Conservation (phyloP, 2,797 vertebrate species). For the Onychomys leucogaster region DNA sequence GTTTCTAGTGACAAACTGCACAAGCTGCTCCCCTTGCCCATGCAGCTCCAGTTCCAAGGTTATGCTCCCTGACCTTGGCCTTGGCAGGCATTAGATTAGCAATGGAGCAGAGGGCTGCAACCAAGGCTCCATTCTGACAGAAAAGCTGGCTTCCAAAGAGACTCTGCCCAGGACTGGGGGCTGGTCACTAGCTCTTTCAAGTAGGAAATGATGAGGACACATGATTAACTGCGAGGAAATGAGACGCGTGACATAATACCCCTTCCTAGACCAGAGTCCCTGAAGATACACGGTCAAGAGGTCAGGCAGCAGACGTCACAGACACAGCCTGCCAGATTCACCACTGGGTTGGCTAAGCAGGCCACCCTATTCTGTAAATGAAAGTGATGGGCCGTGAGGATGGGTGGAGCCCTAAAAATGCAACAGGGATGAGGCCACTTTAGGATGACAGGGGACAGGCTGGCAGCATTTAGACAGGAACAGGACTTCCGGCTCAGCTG, state of each 20-base stretch:
- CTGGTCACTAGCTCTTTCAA: neutral
- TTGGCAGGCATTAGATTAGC: neutral
- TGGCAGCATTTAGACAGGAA: constrained; percentile 64
- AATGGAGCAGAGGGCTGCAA: neutral
- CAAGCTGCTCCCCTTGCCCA: neutral
- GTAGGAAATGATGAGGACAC: constrained; percentile 56
- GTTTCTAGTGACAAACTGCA: fast-evolving
- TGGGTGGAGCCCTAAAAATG: neutral
- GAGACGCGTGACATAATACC: neutral
- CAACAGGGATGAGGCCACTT: neutral
- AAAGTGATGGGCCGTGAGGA: neutral
- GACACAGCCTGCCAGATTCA: neutral
- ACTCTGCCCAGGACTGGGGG: constrained; percentile 40
- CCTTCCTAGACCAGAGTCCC: constrained; percentile 23
- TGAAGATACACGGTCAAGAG: constrained; percentile 34
- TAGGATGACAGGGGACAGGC: neutral
- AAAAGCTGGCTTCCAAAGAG: constrained; percentile 31
- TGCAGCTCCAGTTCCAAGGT: neutral
- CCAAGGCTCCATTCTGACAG: neutral
- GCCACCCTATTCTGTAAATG: neutral
- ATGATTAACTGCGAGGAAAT: constrained; percentile 53
- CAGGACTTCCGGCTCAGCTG: constrained; percentile 26
- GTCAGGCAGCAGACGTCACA: neutral
- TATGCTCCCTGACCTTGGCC: neutral
- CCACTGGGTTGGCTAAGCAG: neutral